phyloP scores from a whole-genome alignment of 2,888 invertebrate species.

The Venusia cambrica region DNA sequence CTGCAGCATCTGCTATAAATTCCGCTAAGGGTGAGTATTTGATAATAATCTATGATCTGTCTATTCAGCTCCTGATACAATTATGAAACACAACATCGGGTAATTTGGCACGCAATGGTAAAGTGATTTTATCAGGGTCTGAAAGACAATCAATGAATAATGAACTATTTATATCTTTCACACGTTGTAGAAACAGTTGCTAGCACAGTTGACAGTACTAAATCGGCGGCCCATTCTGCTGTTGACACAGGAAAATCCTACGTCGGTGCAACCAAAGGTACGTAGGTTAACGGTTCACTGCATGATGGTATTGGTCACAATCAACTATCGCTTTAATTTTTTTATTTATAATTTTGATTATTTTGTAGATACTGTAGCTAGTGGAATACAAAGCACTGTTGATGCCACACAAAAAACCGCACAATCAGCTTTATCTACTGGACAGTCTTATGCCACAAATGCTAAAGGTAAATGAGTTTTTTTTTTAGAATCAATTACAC shows the following conservation, averaged over 20 bases:
- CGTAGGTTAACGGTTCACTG: slow-evolving; percentile 6
- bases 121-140: slow-evolving; percentile 2
- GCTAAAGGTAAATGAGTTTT: too few species aligned
- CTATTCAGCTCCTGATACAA: neutral
- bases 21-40: slow-evolving; percentile 60
- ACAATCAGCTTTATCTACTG: slow-evolving; percentile 41
- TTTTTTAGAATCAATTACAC: too few species aligned
- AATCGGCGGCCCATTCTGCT: slow-evolving; percentile 45
- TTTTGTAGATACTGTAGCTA: slow-evolving; percentile 32
- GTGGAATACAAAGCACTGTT: slow-evolving; percentile 38
- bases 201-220: slow-evolving; percentile 50
- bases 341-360: slow-evolving; percentile 5
- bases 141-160: neutral
- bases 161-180: slow-evolving; percentile 25
- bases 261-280: slow-evolving; percentile 51
- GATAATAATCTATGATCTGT: neutral
- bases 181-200: slow-evolving; percentile 49
- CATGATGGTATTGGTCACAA: slow-evolving; percentile 6
- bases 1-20: slow-evolving; percentile 68
- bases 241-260: slow-evolving; percentile 51
- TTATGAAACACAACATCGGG: too few species aligned
- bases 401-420: slow-evolving; percentile 45
- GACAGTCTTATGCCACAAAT: too few species aligned
- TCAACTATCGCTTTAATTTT: neutral
- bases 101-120: too few species aligned